Conservation (phyloP, 2,888 invertebrate genomes). For the Nasonovia ribisnigri region DNA sequence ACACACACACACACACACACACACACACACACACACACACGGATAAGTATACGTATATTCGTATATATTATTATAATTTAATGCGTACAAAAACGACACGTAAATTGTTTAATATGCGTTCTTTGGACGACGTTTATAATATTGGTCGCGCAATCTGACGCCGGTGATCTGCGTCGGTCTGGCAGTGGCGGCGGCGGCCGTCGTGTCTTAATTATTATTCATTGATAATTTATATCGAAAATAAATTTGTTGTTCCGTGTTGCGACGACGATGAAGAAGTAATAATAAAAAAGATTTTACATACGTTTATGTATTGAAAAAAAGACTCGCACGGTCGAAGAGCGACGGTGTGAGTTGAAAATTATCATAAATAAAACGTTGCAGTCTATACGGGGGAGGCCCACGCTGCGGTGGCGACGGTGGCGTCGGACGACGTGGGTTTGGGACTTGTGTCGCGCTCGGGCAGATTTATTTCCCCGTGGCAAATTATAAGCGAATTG, state of each 20-base stretch:
- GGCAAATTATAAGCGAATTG: conserved; percentile 24
- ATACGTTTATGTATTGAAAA: background rate
- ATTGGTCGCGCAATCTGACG: conserved; percentile 17
- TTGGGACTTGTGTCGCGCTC: conserved; percentile 17
- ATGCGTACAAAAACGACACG: background rate
- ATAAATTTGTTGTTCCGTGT: conserved; percentile 26
- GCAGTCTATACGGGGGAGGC: conserved; percentile 9
- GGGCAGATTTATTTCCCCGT: conserved; percentile 47
- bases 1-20: too few species aligned
- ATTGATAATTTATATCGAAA: conserved; percentile 33
- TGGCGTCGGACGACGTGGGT: conserved; percentile 36
- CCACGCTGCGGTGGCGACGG: conserved; percentile 23
- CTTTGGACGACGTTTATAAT: background rate
- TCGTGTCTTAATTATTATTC: conserved; percentile 59
- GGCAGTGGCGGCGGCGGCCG: background rate
- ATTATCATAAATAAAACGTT: conserved; percentile 49
- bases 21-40: background rate
- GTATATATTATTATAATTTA: conserved; percentile 21
- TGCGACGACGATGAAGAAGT: background rate
- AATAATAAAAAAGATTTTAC: background rate
- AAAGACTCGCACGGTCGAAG: background rate
- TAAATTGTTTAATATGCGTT: conserved; percentile 35
- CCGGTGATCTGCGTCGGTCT: conserved; percentile 26
- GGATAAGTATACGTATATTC: background rate
- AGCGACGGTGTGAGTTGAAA: background rate